phyloP scores from a whole-genome alignment of 37 sponge, comb jelly and placozoan genomes.

The Aphrocallistes beatrix region DNA sequence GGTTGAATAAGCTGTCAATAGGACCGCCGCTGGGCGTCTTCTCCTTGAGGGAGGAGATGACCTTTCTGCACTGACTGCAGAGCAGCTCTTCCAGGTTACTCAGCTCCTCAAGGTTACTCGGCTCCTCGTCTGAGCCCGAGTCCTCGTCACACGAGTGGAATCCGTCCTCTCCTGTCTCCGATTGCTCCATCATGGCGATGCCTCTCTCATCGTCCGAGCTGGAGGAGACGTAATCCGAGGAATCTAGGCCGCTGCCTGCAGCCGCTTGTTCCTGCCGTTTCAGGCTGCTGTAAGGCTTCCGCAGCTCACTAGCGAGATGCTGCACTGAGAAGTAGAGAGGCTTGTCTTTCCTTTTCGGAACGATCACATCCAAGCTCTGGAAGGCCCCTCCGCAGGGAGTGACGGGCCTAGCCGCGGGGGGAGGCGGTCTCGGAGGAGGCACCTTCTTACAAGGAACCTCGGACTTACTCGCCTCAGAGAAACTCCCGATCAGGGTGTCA shows the following conservation, averaged over 20 bases:
- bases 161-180: neutral
- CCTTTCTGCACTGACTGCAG: neutral
- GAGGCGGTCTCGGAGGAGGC: neutral
- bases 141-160: neutral
- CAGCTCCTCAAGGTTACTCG: neutral
- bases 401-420: neutral
- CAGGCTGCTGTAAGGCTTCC: neutral
- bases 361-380: neutral
- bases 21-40: neutral
- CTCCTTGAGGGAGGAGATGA: neutral
- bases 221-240: neutral
- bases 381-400: neutral
- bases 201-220: neutral
- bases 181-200: neutral
- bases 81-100: neutral
- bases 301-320: neutral
- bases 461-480: neutral
- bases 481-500: neutral
- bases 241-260: neutral
- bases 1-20: neutral
- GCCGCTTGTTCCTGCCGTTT: neutral
- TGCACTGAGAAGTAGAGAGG: neutral
- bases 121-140: neutral
- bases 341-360: neutral
- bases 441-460: neutral